Percentiles rank a stretch among this genome's conserved stretches.
phyloP scores from a whole-genome alignment of 2,888 invertebrate genomes.

The Petrolisthes cinctipes region DNA sequence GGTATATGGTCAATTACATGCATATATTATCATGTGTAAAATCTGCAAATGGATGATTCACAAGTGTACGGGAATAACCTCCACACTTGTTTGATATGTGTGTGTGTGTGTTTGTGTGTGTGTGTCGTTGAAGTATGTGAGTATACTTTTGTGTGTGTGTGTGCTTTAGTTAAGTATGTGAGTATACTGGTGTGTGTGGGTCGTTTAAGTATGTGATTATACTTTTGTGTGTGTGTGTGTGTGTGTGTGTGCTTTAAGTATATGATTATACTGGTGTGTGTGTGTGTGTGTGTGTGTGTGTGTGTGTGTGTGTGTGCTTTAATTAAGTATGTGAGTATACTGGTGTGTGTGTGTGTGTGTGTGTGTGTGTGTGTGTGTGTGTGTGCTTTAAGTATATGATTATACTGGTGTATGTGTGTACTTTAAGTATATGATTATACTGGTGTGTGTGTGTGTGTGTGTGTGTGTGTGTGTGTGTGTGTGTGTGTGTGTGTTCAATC shows the following conservation, averaged over 20 bases:
- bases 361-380: too few species aligned
- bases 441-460: neutral
- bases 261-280: too few species aligned
- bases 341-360: neutral
- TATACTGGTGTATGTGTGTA: neutral
- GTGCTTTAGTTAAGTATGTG: neutral
- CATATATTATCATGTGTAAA: too few species aligned
- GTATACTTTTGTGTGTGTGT: neutral
- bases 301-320: neutral
- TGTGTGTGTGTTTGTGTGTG: too few species aligned
- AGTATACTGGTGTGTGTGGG: neutral
- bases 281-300: neutral
- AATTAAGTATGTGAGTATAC: neutral
- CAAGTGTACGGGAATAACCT: neutral
- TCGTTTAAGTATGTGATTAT: too few species aligned
- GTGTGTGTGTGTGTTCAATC: slow-evolving; percentile 5
- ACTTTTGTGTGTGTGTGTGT: slow-evolving; percentile 18
- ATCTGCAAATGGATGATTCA: too few species aligned
- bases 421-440: neutral
- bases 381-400: neutral
- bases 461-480: slow-evolving; percentile 9
- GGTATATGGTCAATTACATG: too few species aligned
- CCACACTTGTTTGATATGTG: neutral
- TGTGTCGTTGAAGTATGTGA: neutral
- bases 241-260: too few species aligned